Evolutionary conservation across 2,797 vertebrate species (phyloP).

Genomic region (Nannoperca australis): DNA sequence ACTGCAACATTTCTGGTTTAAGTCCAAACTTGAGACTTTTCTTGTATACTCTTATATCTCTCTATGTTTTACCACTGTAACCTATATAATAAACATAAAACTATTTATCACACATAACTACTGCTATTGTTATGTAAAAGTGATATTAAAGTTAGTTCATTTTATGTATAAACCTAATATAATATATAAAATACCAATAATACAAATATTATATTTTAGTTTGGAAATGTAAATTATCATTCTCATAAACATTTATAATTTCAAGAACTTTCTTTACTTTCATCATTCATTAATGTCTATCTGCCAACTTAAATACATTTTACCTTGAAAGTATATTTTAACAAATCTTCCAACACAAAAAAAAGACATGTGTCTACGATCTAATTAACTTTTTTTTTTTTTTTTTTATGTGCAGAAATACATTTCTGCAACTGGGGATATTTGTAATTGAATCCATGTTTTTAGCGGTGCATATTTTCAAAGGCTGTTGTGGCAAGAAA

Average conservation of each 20-base stretch:
- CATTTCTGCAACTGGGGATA: background rate
- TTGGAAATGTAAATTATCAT: background rate
- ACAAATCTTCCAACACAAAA: background rate
- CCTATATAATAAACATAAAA: background rate
- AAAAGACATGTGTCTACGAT: background rate
- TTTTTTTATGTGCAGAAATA: background rate
- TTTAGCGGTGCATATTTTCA: background rate
- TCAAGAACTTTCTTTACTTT: background rate
- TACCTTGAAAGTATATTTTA: background rate
- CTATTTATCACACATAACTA: background rate
- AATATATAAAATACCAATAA: background rate
- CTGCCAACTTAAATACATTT: background rate
- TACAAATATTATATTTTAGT: background rate
- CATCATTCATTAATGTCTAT: background rate
- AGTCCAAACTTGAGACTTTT: slow-evolving; percentile 12
- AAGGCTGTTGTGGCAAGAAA: background rate
- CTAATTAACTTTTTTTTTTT: background rate
- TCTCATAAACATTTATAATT: background rate
- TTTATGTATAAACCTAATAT: background rate
- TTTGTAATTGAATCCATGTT: background rate
- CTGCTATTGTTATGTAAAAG: background rate
- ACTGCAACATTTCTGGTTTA: background rate
- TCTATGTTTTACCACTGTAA: background rate
- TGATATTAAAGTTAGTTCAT: background rate
- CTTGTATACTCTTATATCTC: background rate